Percentiles rank a stretch among this genome's conserved stretches.
Evolutionary conservation across 2,888 invertebrate genomes (phyloP).

Genomic region (Carpatolechia fugitivella): DNA sequence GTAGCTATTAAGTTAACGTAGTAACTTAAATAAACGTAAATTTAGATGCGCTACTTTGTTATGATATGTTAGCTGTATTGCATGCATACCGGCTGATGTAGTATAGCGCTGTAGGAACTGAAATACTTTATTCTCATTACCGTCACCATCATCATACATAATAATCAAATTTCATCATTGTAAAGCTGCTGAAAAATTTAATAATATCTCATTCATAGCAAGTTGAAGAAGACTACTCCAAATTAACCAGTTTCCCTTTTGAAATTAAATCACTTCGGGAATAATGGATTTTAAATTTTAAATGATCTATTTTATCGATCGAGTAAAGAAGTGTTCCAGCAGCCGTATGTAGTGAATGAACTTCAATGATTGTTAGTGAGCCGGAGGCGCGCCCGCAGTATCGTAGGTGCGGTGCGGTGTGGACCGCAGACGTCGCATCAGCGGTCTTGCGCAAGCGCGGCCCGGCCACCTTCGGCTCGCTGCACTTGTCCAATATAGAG

Average conservation of each 20-base stretch:
- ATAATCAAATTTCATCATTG: neutral
- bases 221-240: too few species aligned
- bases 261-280: too few species aligned
- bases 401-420: neutral
- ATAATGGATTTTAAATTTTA: too few species aligned
- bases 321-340: too few species aligned
- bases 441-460: constrained; percentile 8
- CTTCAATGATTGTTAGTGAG: neutral
- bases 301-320: too few species aligned
- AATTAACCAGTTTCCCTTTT: too few species aligned
- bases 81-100: constrained; percentile 9
- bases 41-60: neutral
- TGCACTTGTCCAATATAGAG: constrained; percentile 3
- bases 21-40: too few species aligned
- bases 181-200: too few species aligned
- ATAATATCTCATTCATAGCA: too few species aligned
- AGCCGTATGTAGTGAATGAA: constrained; percentile 5
- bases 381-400: neutral
- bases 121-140: too few species aligned
- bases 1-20: neutral
- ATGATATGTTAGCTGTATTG: neutral
- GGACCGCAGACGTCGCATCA: neutral
- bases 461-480: neutral
- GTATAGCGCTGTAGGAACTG: neutral
- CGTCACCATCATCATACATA: neutral